These are phyloP conservation scores for Pongo pygmaeus DNA, from an alignment of 2,113 vertebrate species.

Conservation along the genomic window DNA sequence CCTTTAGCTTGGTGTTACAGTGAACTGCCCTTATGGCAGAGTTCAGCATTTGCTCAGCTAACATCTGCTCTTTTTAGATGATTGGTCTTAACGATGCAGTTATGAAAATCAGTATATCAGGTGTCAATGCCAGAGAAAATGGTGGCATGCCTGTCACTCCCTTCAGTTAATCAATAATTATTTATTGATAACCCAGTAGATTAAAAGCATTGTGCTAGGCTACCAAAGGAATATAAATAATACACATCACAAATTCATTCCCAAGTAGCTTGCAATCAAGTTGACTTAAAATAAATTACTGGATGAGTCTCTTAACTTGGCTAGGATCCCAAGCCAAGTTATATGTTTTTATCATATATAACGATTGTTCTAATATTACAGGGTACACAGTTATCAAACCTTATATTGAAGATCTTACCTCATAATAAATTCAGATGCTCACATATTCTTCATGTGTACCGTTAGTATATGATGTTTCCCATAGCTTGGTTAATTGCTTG, in stretches of 20 bases:
- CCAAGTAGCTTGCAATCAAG: background rate
- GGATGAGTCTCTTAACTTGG: slow-evolving; percentile 35
- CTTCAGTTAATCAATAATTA: slow-evolving; percentile 62
- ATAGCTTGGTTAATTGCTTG: background rate
- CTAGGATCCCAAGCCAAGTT: slow-evolving; percentile 1
- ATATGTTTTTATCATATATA: slow-evolving; percentile 29
- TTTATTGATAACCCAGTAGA: slow-evolving; percentile 47
- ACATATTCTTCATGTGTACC: background rate
- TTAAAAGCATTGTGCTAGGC: background rate
- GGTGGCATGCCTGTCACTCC: background rate
- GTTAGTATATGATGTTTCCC: background rate
- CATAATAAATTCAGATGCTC: background rate
- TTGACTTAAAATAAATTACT: slow-evolving; percentile 59
- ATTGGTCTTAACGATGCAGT: background rate
- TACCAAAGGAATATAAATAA: slow-evolving; percentile 50
- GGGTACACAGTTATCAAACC: background rate
- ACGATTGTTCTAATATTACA: background rate
- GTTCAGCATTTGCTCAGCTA: slow-evolving; percentile 39
- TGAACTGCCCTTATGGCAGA: slow-evolving; percentile 65
- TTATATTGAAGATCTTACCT: background rate
- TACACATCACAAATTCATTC: background rate
- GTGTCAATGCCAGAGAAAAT: slow-evolving; percentile 16
- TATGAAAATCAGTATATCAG: background rate
- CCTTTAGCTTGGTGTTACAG: slow-evolving; percentile 66
- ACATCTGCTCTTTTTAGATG: slow-evolving; percentile 68